Base-by-base conservation (phyloP, 2,888 invertebrate species). In the Cremastinae sp. region DNA sequence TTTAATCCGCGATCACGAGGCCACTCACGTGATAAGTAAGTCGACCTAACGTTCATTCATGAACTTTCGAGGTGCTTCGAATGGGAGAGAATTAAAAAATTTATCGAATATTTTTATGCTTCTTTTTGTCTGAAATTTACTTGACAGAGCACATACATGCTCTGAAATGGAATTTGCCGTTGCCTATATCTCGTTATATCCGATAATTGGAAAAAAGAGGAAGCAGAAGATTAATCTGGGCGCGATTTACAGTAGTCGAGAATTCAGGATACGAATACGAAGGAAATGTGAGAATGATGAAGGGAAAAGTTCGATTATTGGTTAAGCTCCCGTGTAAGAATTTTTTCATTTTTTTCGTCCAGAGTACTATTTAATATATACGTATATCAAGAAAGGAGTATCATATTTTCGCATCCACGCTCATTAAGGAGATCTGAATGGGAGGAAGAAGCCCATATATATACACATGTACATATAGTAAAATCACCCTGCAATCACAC, bases 401-500 rank as follows among this genome's bases (percentile, higher is more conserved):
- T 14, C 47, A 41, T 41, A 43, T 20, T 49, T 47, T 49, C 28
- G 20, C 58, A 62, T 65, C 58, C 56, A 59, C 56, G 41, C 71
- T 79, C 69, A 79, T 79, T 79, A 79, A 62, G 69, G 66, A 74
- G 72, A 62, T 61, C 72, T 41, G 28, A 22, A 39, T 37, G 59
- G 59, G 55, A 43, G 16, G 49, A 16, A 53, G 35, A 70, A 53
- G 53, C 39, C 10, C 14, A 28, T 28, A 41, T 39, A 43, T 39
- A 41, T 41, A 9, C 20, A 7, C 22, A 14, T 28, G 43, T 47
- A 37, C 41, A 56, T 39, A 37, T n/a, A 9, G 8, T 14, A 10
- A 59, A 68, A 69, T 75, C 76, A 79, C 78, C 79, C 79, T 77
- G 78, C 80, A 81, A 81, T 82, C 83, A 81, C 80, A 79, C 73